Evolutionary conservation across 37 sponge, comb jelly and placozoan genomes (phyloP).

Genomic region (Mnemiopsis leidyi): DNA sequence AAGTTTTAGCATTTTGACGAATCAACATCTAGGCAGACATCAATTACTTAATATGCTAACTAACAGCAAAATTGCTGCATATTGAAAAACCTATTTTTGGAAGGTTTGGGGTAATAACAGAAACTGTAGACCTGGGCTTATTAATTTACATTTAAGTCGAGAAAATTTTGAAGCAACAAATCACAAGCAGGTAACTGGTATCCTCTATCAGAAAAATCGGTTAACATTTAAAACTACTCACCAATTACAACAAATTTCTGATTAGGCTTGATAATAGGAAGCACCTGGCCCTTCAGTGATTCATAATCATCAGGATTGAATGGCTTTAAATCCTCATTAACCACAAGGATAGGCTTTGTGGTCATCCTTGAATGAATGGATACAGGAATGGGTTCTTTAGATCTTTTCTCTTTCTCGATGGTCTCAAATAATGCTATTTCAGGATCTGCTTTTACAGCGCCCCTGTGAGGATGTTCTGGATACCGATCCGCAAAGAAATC

Average conservation of each 20-base stretch:
- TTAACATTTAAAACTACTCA: too few relatives aligned
- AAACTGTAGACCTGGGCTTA: too few relatives aligned
- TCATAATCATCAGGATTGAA: background rate
- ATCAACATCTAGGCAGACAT: too few relatives aligned
- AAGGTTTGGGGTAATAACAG: too few relatives aligned
- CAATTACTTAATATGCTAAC: too few relatives aligned
- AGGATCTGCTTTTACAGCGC: conserved; percentile 19
- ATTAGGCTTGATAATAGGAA: conserved; percentile 5
- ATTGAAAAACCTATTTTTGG: too few relatives aligned
- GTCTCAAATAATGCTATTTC: background rate
- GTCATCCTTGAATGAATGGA: background rate
- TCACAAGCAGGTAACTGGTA: too few relatives aligned
- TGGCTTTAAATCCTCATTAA: background rate
- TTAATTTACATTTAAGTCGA: too few relatives aligned
- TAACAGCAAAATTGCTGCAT: too few relatives aligned
- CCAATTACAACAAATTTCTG: conserved; percentile 19
- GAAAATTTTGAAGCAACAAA: too few relatives aligned
- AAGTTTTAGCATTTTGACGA: too few relatives aligned
- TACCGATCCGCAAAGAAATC: conserved; percentile 4
- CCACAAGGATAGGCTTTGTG: background rate
- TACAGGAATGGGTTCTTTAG: background rate
- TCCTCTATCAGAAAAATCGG: too few relatives aligned
- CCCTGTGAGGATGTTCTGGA: conserved; percentile 37
- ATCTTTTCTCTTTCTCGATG: background rate
- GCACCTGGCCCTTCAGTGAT: background rate